phyloP scores from a whole-genome alignment of 2,797 vertebrate genomes.

The Halcyon leucocephala region DNA sequence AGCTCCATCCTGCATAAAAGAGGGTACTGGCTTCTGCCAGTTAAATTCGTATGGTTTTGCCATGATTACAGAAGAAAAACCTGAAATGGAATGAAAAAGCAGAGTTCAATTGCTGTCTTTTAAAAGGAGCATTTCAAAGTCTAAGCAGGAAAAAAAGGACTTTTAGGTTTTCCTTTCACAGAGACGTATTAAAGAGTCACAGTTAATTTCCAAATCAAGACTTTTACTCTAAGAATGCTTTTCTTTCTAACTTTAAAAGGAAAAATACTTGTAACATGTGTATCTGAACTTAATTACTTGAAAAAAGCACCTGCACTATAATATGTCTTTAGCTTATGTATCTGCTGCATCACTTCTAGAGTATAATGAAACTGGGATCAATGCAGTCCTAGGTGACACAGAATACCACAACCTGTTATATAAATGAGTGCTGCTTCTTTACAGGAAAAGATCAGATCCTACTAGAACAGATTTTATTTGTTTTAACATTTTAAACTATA shows the following conservation, averaged over 20 bases:
- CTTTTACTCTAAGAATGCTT: background rate
- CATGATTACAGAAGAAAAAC: slow-evolving; percentile 86
- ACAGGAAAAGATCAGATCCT: background rate
- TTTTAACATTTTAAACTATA: background rate
- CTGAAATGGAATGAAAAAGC: slow-evolving; percentile 76
- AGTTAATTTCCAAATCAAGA: background rate
- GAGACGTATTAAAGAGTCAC: background rate
- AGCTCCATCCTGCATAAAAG: slow-evolving; percentile 94
- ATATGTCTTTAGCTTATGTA: background rate
- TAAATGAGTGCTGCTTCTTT: background rate
- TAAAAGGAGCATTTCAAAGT: background rate
- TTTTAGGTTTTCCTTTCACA: background rate
- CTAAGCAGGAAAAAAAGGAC: background rate
- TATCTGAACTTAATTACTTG: background rate
- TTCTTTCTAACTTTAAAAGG: background rate
- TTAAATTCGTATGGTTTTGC: slow-evolving; percentile 98
- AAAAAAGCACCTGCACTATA: background rate
- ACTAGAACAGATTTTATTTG: background rate
- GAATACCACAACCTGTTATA: background rate
- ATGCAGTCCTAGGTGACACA: background rate
- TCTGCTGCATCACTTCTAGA: background rate
- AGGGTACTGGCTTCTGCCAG: slow-evolving; percentile 95
- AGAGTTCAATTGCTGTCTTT: background rate
- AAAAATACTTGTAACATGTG: background rate
- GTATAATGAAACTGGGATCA: background rate